These are phyloP conservation scores for Acanthopleura granulata DNA, from an alignment of 2,888 invertebrate genomes.

Conservation along the genomic window DNA sequence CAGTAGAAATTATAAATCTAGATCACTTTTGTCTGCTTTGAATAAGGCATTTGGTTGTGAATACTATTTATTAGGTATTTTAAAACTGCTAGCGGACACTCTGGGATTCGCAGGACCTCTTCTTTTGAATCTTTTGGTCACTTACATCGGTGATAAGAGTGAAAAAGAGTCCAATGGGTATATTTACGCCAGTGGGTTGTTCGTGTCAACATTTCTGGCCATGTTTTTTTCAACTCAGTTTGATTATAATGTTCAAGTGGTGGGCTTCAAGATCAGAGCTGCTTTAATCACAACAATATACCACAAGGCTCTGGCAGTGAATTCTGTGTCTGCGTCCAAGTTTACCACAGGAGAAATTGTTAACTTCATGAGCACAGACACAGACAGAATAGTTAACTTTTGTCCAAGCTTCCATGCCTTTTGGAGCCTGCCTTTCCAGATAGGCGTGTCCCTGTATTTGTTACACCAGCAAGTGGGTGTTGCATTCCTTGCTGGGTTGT, in stretches of 20 bases:
- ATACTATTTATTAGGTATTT: conserved; percentile 62
- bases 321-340: conserved; percentile 67
- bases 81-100: conserved; percentile 84
- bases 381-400: conserved; percentile 94
- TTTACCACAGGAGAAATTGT: conserved; percentile 85
- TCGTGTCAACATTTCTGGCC: conserved; percentile 78
- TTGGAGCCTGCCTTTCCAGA: conserved; percentile 93
- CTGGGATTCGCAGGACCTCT: conserved; percentile 91
- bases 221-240: conserved; percentile 90
- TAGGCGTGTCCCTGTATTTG: conserved; percentile 61
- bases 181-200: conserved; percentile 76
- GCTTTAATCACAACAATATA: conserved; percentile 88
- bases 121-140: conserved; percentile 84
- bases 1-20: conserved; percentile 14
- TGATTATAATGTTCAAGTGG: conserved; percentile 82
- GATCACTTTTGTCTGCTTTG: conserved; percentile 49
- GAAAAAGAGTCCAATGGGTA: conserved; percentile 73
- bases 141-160: conserved; percentile 81
- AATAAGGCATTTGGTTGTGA: conserved; percentile 63
- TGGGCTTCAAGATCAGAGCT: conserved; percentile 88
- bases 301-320: conserved; percentile 76
- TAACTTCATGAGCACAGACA: conserved; percentile 97
- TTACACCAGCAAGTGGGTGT: conserved; percentile 77
- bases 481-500: conserved; percentile 91
- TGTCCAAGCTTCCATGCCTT: conserved; percentile 96